Percentiles rank a stretch among this genome's conserved stretches.
Conservation (phyloP, 2,113 vertebrate genomes). For the Pagrus major region DNA sequence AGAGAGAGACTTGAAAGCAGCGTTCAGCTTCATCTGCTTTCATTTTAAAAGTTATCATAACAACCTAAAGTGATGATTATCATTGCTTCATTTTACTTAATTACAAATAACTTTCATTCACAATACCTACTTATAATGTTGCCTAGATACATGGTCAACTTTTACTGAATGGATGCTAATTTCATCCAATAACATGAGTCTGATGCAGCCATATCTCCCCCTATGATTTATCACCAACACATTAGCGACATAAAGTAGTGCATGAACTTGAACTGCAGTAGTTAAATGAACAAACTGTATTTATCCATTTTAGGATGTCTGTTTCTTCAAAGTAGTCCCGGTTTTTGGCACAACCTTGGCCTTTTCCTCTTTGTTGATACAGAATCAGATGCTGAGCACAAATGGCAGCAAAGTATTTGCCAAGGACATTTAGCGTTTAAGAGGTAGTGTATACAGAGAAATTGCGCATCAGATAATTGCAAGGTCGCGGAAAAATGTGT, state of each 20-base stretch:
- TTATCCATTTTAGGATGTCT: background rate
- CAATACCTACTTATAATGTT: background rate
- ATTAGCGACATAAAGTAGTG: background rate
- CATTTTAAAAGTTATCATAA: conserved; percentile 13
- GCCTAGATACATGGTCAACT: too few relatives aligned
- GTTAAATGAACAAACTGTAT: background rate
- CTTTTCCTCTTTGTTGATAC: background rate
- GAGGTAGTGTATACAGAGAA: background rate
- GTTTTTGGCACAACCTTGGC: background rate
- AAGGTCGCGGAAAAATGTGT: background rate
- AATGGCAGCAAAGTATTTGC: background rate
- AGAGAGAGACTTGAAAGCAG: conserved; percentile 73
- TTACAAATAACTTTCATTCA: background rate
- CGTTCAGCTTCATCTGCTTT: conserved; percentile 81
- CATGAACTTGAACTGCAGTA: background rate
- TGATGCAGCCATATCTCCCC: background rate
- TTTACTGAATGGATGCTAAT: too few relatives aligned
- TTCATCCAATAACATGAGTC: too few relatives aligned
- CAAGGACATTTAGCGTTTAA: background rate
- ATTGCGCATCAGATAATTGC: background rate
- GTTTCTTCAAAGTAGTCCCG: background rate
- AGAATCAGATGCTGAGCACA: background rate
- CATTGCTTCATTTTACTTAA: background rate
- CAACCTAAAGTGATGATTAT: background rate
- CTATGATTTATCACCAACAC: background rate